Conservation (phyloP, 2,113 vertebrate species). For the Centropristis striata region DNA sequence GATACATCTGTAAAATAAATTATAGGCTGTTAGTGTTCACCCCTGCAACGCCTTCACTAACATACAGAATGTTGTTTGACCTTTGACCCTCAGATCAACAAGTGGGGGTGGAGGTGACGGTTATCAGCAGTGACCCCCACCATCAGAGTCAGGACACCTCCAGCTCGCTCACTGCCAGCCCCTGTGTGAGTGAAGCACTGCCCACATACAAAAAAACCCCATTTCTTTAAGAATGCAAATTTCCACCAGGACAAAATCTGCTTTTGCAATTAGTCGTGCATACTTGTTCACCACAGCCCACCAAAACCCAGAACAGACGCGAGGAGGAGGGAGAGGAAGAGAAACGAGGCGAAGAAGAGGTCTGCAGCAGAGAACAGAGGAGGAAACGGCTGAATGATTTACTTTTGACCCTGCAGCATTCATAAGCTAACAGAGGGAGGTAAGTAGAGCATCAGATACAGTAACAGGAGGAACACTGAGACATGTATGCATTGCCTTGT, state of each 20-base stretch:
- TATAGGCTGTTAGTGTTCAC: conserved; percentile 7
- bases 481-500: not conserved
- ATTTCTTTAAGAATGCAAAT: conserved; percentile 20
- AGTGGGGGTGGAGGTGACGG: conserved; percentile 90
- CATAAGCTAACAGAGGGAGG: conserved; percentile 75
- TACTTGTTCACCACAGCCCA: conserved; percentile 70
- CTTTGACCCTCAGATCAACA: conserved; percentile 87
- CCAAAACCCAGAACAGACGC: conserved; percentile 80
- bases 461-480: not conserved
- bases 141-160: conserved; percentile 93
- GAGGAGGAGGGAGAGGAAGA: conserved; percentile 77
- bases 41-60: conserved; percentile 44
- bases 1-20: conserved; percentile 41
- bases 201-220: not conserved
- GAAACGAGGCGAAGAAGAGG: conserved; percentile 81
- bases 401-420: conserved; percentile 89
- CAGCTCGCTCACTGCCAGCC: conserved; percentile 90
- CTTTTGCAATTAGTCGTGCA: conserved; percentile 53
- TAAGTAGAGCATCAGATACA: conserved; percentile 38
- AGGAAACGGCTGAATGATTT: conserved; percentile 93
- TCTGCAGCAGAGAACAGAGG: conserved; percentile 84
- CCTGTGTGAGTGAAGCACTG: conserved; percentile 81
- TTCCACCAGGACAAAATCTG: conserved; percentile 48
- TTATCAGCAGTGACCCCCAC: conserved; percentile 91
- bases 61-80: conserved; percentile 54